Conservation (phyloP, 2,113 vertebrate species). For the Hepsetus odoe region DNA sequence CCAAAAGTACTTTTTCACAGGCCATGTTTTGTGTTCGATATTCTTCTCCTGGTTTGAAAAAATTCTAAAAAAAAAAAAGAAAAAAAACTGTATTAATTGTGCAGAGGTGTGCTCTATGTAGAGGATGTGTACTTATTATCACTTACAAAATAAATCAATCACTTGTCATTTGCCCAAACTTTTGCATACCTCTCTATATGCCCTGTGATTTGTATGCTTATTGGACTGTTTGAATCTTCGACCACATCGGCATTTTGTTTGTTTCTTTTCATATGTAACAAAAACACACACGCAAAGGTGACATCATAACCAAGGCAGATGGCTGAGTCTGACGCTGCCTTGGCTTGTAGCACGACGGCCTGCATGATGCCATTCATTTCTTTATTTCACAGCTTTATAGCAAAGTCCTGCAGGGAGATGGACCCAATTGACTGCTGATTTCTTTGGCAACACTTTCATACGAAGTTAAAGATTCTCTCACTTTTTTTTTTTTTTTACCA, state of each 20-base stretch:
- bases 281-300: slow-evolving; percentile 26
- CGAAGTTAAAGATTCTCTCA: neutral
- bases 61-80: no score
- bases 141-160: no score
- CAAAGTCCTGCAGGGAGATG: neutral
- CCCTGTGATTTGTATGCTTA: neutral
- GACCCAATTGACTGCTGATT: neutral
- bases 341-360: neutral
- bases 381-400: slow-evolving; percentile 29
- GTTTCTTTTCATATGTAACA: neutral
- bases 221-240: neutral
- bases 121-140: no score
- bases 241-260: slow-evolving; percentile 18
- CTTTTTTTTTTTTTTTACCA: neutral
- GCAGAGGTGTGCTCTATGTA: no score
- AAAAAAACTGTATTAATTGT: no score
- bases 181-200: no score
- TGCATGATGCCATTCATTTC: slow-evolving; percentile 24
- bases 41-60: no score
- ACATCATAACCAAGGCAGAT: slow-evolving; percentile 44
- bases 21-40: no score
- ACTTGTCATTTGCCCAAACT: no score
- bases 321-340: slow-evolving; percentile 19
- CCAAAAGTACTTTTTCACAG: no score
- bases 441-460: neutral